Evolutionary conservation across 2,888 invertebrate species (phyloP), one percentile per base, ranked within the genome.

Genomic region (Agrochola litura): DNA sequence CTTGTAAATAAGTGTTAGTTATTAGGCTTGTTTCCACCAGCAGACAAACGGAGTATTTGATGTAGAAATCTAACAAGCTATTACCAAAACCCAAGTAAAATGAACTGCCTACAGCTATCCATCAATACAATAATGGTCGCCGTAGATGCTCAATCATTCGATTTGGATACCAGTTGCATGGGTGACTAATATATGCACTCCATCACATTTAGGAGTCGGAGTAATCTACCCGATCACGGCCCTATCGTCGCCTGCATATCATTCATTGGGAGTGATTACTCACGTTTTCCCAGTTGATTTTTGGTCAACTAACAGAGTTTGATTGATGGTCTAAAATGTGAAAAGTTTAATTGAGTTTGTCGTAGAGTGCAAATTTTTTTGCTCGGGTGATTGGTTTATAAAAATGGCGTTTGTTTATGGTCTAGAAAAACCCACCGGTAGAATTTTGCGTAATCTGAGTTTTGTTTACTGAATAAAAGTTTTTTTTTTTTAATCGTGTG

Each of bases 291-390:
- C 64, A 49, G 73, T 64, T 74, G 69, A 85, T 85, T 84, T 84
- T 82, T 78, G 72, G 74, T 73, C 80, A 81, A 77, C 74, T 75
- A 85, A 75, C 74, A 68, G n/a, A 3, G 22, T 75, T 76, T 84
- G 83, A 84, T 82, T 56, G 83, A 84, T 85, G 66, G 64, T 54
- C 66, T 52, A 70, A 71, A 85, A 83, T 82, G 69, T 82, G 66
- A 61, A 85, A 85, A 84, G 83, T 85, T 84, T 82, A 85, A 84
- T 84, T 61, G 82, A 85, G 70, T 84, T 75, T 60, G 56, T 69
- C 30, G 46, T 58, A 56, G 66, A 76, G 61, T 58, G 70, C 41
- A 70, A 60, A 46, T 78, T 82, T 84, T 73, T 82, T 70, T 16
- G 52, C 49, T 49, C 69, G 70, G 54, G 16, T 61, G 68, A 70